A percentile compares a stretch with the other conserved stretches of the same genome.
Conservation (phyloP, 2,113 vertebrate genomes). For the Rhegmatorhina hoffmannsi region DNA sequence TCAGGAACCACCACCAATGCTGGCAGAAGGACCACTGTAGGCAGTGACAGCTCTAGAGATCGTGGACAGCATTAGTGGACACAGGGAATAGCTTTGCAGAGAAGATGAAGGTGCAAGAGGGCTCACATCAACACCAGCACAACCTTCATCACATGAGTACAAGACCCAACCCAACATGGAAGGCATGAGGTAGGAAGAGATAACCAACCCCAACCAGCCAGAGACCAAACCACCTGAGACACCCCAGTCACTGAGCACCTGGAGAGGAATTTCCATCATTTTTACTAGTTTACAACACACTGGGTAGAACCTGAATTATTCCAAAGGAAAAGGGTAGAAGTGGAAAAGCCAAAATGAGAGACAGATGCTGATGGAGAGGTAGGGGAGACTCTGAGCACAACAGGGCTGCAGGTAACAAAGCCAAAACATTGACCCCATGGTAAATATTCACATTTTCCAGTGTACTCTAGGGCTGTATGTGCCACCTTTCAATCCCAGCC, state of each 20-base stretch:
- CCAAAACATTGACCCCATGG: neutral
- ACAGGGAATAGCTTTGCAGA: neutral
- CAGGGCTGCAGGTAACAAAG: neutral
- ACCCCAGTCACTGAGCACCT: neutral
- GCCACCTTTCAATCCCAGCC: neutral
- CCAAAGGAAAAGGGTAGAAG: neutral
- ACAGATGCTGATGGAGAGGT: neutral
- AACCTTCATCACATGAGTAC: fast-evolving
- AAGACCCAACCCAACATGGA: neutral
- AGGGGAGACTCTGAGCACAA: neutral
- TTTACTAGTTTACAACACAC: neutral
- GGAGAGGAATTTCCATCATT: neutral
- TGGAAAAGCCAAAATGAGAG: neutral
- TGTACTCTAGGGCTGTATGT: neutral
- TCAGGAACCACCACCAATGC: fast-evolving
- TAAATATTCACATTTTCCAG: neutral
- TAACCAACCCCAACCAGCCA: neutral
- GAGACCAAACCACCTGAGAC: neutral
- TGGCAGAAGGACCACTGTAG: fast-evolving
- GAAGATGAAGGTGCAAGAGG: neutral
- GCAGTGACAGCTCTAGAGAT: neutral
- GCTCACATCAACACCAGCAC: neutral
- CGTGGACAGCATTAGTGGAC: neutral
- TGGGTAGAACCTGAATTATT: neutral
- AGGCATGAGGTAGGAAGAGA: neutral